phyloP scores from a whole-genome alignment of 2,888 invertebrate genomes.

The Dicranocentrus wangi region DNA sequence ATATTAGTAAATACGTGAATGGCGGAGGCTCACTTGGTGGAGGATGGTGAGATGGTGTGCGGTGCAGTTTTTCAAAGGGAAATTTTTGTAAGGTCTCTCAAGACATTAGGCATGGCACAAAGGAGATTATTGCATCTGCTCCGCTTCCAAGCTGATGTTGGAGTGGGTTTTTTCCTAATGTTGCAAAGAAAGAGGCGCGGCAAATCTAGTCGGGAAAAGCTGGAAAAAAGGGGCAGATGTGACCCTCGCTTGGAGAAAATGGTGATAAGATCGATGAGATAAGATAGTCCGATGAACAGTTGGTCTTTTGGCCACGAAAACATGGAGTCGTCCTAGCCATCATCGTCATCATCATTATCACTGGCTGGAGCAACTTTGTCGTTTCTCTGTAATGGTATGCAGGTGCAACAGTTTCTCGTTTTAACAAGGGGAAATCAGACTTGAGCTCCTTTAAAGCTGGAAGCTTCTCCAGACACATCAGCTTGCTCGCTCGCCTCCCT shows the following conservation, averaged over 20 bases:
- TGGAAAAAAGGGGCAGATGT: slow-evolving; percentile 32
- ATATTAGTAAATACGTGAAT: background rate
- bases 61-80: background rate
- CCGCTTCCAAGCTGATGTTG: background rate
- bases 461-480: background rate
- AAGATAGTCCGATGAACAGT: background rate
- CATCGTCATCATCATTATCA: slow-evolving; percentile 25
- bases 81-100: slow-evolving; percentile 51
- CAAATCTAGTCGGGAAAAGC: slow-evolving; percentile 12
- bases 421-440: slow-evolving; percentile 55
- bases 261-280: background rate
- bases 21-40: background rate
- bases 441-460: slow-evolving; percentile 55
- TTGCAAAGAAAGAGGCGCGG: slow-evolving; percentile 2
- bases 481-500: no score
- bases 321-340: background rate
- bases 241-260: slow-evolving; percentile 23
- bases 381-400: slow-evolving; percentile 35
- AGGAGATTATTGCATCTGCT: slow-evolving; percentile 58
- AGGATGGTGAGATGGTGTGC: background rate
- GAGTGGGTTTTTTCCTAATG: no score
- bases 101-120: slow-evolving; percentile 60
- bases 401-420: slow-evolving; percentile 56
- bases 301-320: background rate
- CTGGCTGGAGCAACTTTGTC: background rate